These are phyloP conservation scores for Saiga tatarica DNA, from an alignment of 2,113 vertebrate genomes.

Conservation along the genomic window DNA sequence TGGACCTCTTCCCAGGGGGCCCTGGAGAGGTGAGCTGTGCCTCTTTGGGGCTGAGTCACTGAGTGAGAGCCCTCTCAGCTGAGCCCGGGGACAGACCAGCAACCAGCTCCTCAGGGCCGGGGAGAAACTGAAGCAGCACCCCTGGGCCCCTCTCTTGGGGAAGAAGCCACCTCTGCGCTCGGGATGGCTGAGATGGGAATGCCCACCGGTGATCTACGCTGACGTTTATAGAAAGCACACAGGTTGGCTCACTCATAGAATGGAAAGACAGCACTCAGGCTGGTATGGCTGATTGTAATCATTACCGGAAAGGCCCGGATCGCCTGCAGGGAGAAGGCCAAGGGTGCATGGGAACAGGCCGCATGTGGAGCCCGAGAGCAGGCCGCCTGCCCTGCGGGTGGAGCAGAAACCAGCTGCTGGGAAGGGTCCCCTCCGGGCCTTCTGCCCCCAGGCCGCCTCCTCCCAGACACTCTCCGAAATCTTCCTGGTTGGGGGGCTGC, in stretches of 20 bases:
- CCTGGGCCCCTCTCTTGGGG: background rate
- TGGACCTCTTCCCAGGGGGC: background rate
- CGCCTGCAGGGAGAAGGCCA: constrained; percentile 46
- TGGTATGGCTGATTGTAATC: no score
- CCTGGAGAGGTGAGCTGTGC: background rate
- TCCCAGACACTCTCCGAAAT: background rate
- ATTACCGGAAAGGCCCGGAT: no score
- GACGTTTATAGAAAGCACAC: constrained; percentile 73
- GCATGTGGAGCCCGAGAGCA: constrained; percentile 4
- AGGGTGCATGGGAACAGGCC: constrained; percentile 62
- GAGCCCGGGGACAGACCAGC: background rate
- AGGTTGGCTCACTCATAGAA: constrained; percentile 73
- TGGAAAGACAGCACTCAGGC: constrained; percentile 32
- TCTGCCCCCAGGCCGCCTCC: background rate
- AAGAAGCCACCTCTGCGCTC: background rate
- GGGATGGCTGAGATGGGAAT: constrained; percentile 48
- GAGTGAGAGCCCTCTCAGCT: background rate
- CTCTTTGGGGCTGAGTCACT: constrained; percentile 18
- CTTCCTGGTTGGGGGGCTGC: background rate
- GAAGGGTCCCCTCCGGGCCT: background rate
- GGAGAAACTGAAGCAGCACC: background rate
- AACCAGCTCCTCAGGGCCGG: background rate
- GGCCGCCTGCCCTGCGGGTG: constrained; percentile 41
- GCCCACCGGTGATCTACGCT: constrained; percentile 61
- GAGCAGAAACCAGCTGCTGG: background rate